A percentile compares a stretch with the other conserved stretches of the same genome.
Evolutionary conservation across 1,140 invertebrate genomes (phyloP).

Genomic region (Holotrichia oblita): DNA sequence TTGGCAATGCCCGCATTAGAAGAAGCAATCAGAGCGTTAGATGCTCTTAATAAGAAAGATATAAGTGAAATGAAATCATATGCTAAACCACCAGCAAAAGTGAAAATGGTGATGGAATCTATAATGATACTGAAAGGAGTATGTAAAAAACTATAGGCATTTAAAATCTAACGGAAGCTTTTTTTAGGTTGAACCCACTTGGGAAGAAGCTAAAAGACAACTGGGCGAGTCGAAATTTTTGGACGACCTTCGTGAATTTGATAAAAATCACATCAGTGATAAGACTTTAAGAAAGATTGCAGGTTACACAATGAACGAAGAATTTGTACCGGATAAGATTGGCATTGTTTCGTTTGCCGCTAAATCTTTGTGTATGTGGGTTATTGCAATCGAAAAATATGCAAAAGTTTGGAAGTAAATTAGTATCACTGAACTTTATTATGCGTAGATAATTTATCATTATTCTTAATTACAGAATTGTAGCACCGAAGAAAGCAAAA

Average conservation of each 20-base stretch:
- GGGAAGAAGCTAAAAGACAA: constrained; percentile 86
- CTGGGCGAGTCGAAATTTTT: constrained; percentile 82
- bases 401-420: constrained; percentile 82
- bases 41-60: constrained; percentile 87
- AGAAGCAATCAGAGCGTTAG: constrained; percentile 77
- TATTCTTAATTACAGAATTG: constrained; percentile 66
- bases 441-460: background rate
- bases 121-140: constrained; percentile 83
- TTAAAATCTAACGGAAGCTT: background rate
- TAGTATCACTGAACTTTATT: background rate
- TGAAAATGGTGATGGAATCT: constrained; percentile 90
- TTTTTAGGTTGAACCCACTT: constrained; percentile 75
- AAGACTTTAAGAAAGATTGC: constrained; percentile 82
- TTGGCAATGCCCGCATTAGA: constrained; percentile 86
- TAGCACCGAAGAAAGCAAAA: constrained; percentile 83
- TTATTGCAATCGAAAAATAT: constrained; percentile 90
- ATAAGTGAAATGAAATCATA: constrained; percentile 90
- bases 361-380: constrained; percentile 88
- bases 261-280: constrained; percentile 87
- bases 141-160: constrained; percentile 19
- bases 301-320: constrained; percentile 79
- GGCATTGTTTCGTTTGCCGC: constrained; percentile 82
- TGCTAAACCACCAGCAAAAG: constrained; percentile 80
- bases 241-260: constrained; percentile 81
- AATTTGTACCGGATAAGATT: constrained; percentile 88